phyloP scores from a whole-genome alignment of 2,888 invertebrate genomes.

The Acanthoscelides obtectus region DNA sequence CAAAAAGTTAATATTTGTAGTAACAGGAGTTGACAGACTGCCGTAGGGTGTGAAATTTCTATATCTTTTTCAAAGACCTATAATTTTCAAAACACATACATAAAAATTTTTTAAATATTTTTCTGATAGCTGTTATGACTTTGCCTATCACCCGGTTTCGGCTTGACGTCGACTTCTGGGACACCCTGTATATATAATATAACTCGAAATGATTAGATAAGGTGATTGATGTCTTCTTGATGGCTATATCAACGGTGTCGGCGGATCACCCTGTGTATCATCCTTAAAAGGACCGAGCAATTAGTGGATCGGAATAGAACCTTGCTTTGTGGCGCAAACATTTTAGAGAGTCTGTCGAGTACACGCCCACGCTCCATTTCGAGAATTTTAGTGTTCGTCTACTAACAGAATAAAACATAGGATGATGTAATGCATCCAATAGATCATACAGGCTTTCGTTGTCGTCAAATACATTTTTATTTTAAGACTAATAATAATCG shows the following conservation, averaged over 20 bases:
- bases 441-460: not conserved
- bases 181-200: too few relatives aligned
- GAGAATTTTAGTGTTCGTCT: not conserved
- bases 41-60: too few relatives aligned
- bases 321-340: not conserved
- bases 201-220: too few relatives aligned
- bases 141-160: too few relatives aligned
- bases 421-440: not conserved
- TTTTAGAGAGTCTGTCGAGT: not conserved
- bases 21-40: too few relatives aligned
- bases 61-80: too few relatives aligned
- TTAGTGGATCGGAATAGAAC: not conserved
- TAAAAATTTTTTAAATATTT: too few relatives aligned
- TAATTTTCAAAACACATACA: too few relatives aligned
- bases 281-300: not conserved
- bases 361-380: not conserved
- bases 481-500: not conserved
- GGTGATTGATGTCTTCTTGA: too few relatives aligned
- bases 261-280: not conserved
- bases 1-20: too few relatives aligned
- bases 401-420: not conserved
- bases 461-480: not conserved
- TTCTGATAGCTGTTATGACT: too few relatives aligned
- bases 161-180: too few relatives aligned
- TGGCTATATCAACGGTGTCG: not conserved